A percentile compares a stretch with the other conserved stretches of the same genome.
phyloP scores from a whole-genome alignment of 2,113 vertebrate genomes.

The Neolamprologus cancellatus region DNA sequence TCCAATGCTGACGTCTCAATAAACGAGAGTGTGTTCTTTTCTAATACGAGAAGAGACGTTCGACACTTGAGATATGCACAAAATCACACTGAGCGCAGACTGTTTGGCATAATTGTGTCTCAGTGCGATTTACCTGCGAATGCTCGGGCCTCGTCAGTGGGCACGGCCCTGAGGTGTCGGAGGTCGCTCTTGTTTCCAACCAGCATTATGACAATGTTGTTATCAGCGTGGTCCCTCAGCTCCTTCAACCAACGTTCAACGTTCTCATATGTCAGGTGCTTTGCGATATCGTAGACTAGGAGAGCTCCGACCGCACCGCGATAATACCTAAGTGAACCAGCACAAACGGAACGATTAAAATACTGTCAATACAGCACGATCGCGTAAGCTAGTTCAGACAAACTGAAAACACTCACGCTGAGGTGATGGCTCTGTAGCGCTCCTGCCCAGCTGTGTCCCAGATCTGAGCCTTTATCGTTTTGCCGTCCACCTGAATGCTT shows the following conservation, averaged over 20 bases:
- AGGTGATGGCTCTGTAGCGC: constrained; percentile 95
- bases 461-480: constrained; percentile 97
- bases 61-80: not conserved
- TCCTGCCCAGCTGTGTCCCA: constrained; percentile 98
- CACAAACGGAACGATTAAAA: not conserved
- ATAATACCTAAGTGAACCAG: constrained; percentile 78
- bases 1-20: constrained; percentile 97
- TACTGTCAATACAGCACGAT: not conserved
- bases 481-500: constrained; percentile 96
- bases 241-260: constrained; percentile 98
- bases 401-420: constrained; percentile 78
- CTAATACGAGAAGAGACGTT: constrained; percentile 61
- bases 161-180: constrained; percentile 89
- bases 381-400: not conserved
- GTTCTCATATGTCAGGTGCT: constrained; percentile 94
- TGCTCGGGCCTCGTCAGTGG: constrained; percentile 89
- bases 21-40: constrained; percentile 96
- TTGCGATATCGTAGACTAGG: constrained; percentile 94
- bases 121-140: constrained; percentile 77
- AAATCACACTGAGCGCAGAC: not conserved
- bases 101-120: not conserved
- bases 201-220: constrained; percentile 97
- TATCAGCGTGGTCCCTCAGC: constrained; percentile 91
- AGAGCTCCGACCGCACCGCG: constrained; percentile 89
- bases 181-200: constrained; percentile 97